Conservation (phyloP, 2,113 vertebrate species). For the Calidris pygmaea region DNA sequence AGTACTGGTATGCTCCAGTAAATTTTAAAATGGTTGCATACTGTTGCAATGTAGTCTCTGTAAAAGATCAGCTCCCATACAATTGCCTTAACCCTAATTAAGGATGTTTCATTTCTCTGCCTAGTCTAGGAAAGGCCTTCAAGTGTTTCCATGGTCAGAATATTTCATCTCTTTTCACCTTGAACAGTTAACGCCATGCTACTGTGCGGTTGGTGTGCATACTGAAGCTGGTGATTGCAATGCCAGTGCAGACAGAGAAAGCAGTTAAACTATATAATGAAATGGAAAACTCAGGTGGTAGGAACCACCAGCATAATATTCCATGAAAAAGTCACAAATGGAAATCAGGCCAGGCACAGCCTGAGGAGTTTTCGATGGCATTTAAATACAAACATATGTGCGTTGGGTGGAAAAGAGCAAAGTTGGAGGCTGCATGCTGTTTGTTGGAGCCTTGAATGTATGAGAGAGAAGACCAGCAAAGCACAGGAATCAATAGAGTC, state of each 20-base stretch:
- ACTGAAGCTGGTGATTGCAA: not conserved
- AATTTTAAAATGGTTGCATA: not conserved
- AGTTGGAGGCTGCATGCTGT: not conserved
- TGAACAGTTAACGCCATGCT: not conserved
- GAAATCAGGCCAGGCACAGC: not conserved
- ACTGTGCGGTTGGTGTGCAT: not conserved
- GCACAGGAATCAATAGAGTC: not conserved
- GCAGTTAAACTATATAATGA: not conserved
- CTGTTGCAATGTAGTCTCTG: not conserved
- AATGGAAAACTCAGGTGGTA: not conserved
- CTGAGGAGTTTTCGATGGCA: not conserved
- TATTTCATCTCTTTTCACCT: not conserved
- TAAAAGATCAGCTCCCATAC: not conserved
- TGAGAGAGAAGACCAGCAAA: not conserved
- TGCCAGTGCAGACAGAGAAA: not conserved
- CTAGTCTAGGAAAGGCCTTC: not conserved
- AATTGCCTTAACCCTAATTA: not conserved
- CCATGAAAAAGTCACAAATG: not conserved
- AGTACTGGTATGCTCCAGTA: not conserved
- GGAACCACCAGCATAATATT: not conserved
- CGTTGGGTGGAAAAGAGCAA: not conserved
- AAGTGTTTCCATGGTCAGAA: not conserved
- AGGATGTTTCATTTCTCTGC: not conserved
- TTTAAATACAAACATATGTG: not conserved
- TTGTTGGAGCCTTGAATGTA: not conserved